Evolutionary conservation across 1,140 invertebrate genomes (phyloP), one percentile per base, ranked within the genome.

Genomic region (Metopolophium dirhodum): DNA sequence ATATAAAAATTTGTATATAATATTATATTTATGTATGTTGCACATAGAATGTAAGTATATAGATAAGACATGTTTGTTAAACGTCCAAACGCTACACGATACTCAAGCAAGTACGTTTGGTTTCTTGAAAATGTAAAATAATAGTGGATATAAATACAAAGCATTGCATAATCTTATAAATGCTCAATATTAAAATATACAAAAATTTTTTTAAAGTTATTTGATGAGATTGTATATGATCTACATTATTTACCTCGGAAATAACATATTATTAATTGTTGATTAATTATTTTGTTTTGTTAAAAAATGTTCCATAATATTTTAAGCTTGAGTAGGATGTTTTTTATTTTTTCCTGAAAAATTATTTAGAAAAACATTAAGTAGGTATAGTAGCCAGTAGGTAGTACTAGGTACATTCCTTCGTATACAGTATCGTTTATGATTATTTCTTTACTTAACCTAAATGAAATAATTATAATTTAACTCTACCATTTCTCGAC

Each of bases 1-100:
- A 77, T n/a, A 77, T 77, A 77, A n/a, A 77, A 77, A 77, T 77
- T 77, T 77, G 61, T 77, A 77, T 77, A 77, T 77, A 77, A 77
- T 77, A 77, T 77, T 68, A 57, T 90, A 68, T 30, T 68, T 61
- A 61, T 90, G 47, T 87, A 41, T 61, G 6, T 45, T 83, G 91
- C 82, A 93, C 91, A 85, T 93, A 93, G 23, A 37, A 57, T 41
- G 57, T 93, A 82, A 85, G 49, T 85, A 86, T 37, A 91, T 91
- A 61, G 6, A 90, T 90, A 41, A 61, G 14, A 41, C 6, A 45
- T 68, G 11, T 41, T 90, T 61, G 51, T 90, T 30, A 45, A 90
- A 30, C 18, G 37, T 90, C 18, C 26, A 41, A 68, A 90, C 57
- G 35, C 45, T 45, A 68, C 20, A n/a, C 61, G 30, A n/a, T 68